Evolutionary conservation across 2,888 invertebrate genomes (phyloP), one percentile per base, ranked within the genome.

Genomic region (Melipona beecheii): DNA sequence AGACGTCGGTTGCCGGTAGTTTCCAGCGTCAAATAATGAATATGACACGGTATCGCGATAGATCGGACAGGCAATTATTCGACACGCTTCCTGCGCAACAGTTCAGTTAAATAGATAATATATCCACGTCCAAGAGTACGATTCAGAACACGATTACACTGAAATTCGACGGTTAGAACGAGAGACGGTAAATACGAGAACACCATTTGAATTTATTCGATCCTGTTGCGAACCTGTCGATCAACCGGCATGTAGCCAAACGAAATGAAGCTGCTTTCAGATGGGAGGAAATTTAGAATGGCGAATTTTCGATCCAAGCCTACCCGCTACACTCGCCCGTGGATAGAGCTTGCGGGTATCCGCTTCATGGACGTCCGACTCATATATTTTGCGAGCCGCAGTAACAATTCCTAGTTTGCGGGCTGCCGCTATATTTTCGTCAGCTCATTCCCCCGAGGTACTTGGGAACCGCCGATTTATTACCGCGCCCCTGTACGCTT

Each of bases 381-480:
- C 93, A 87, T 92, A 93, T 92, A 93, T 93, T 92, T 92, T 87
- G 86, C 87, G 87, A 83, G 88, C 91, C 86, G 91, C 92, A 91
- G 92, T 93, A 93, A 93, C 93, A 93, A 93, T 93, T 93, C 92
- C 90, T 93, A 93, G 93, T 92, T 93, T 92, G 93, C 91, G 92
- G 92, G 87, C 91, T 90, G 91, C 91, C 92, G 91, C 93, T 93
- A 93, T 93, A 93, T 93, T 93, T 93, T 93, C 93, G 93, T 93
- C 93, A 93, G 93, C 90, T 93, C 90, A 88, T 91, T 93, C 92
- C 92, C 88, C 90, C 83, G 86, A 90, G 93, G 92, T 89, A 88
- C 91, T 90, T 86, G 89, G 86, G 89, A 92, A 91, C 92, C 91
- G 86, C 91, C 92, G 92, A 93, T 93, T 93, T 93, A 93, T 93